phyloP scores from a whole-genome alignment of 2,888 invertebrate species.

The Thera obeliscata region DNA sequence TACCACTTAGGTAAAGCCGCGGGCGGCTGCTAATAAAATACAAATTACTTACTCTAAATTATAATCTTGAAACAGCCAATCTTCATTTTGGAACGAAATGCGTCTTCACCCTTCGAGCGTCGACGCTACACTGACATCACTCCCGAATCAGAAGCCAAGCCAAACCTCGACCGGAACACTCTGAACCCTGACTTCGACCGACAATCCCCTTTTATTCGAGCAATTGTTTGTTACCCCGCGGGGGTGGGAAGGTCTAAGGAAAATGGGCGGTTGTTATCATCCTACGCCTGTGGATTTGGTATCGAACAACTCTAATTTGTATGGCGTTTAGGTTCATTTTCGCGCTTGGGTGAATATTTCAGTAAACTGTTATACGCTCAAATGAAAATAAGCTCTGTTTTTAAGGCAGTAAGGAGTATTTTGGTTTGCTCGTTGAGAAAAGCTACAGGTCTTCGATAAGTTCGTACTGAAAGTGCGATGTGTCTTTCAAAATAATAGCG shows the following conservation, averaged over 20 bases:
- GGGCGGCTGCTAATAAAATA: not conserved
- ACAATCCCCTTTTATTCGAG: constrained; percentile 53
- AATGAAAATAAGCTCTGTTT: not conserved
- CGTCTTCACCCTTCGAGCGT: constrained; percentile 48
- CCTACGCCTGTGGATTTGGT: constrained; percentile 20
- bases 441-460: constrained; percentile 80
- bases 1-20: too few relatives aligned
- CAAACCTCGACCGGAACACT: constrained; percentile 51
- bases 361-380: not conserved
- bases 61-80: constrained; percentile 46
- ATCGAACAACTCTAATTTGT: constrained; percentile 20
- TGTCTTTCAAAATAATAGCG: constrained; percentile 46
- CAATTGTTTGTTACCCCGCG: constrained; percentile 44
- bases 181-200: constrained; percentile 58
- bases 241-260: constrained; percentile 50
- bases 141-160: constrained; percentile 51
- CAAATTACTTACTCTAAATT: constrained; percentile 62
- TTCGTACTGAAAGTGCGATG: constrained; percentile 70
- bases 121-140: constrained; percentile 54
- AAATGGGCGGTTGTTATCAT: constrained; percentile 61
- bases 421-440: constrained; percentile 46
- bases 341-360: constrained; percentile 1
- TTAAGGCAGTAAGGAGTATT: constrained; percentile 29
- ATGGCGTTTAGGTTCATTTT: not conserved
- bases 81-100: constrained; percentile 44